Percentiles rank a stretch among this genome's conserved stretches.
Evolutionary conservation across 2,797 vertebrate species (phyloP).

Genomic region (Triplophysa yarkandensis): DNA sequence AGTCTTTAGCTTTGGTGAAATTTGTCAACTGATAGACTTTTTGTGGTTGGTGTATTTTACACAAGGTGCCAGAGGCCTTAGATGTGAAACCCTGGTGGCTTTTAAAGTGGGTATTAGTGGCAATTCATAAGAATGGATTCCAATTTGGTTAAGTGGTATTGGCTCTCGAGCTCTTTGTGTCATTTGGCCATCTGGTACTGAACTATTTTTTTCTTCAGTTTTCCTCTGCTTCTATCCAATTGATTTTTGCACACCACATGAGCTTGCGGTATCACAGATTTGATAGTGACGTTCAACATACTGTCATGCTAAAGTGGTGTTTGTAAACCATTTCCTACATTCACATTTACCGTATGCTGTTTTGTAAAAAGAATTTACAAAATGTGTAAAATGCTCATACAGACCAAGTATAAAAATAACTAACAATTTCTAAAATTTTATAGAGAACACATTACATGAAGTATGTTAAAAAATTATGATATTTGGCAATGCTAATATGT

Average conservation of each 20-base stretch:
- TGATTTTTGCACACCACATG: neutral
- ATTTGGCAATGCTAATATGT: no score
- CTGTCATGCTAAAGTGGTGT: neutral
- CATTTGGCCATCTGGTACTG: conserved; percentile 20
- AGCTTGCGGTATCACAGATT: neutral
- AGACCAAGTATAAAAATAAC: no score
- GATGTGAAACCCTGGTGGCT: conserved; percentile 33
- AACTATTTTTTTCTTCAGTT: conserved; percentile 3
- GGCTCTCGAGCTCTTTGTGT: conserved; percentile 13
- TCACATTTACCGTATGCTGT: neutral
- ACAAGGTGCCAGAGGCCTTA: conserved; percentile 11
- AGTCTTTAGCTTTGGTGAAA: conserved; percentile 32
- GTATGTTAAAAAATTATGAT: no score
- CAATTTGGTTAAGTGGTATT: conserved; percentile 49
- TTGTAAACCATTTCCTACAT: neutral
- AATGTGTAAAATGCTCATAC: no score
- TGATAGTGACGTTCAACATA: neutral
- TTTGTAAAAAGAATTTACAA: no score
- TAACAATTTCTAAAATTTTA: no score
- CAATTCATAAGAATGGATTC: conserved; percentile 22
- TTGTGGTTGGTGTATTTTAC: conserved; percentile 22
- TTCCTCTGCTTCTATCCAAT: conserved; percentile 4
- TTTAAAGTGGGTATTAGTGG: conserved; percentile 30
- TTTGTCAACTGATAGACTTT: neutral
- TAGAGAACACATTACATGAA: no score